Evolutionary conservation across 2,888 invertebrate species (phyloP), one percentile per base, ranked within the genome.

Genomic region (Drosophila mulleri): DNA sequence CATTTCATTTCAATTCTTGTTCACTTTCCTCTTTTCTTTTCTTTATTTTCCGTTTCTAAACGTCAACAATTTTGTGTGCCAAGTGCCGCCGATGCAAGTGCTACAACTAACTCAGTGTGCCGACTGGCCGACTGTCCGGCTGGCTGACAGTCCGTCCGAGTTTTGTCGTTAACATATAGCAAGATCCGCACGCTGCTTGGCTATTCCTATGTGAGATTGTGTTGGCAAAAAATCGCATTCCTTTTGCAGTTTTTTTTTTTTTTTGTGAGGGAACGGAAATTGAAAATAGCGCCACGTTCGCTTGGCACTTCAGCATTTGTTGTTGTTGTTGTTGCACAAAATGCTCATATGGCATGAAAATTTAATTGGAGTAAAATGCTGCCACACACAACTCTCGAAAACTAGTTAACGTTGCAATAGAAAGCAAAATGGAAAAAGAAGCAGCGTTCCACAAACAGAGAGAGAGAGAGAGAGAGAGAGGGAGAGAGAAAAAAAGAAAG

Each of bases 321-420:
- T 66, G 56, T 12, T 48, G 63, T 44, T 65, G 66, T 26, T 66
- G 57, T 12, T 45, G 57, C 71, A 73, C 72, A 78, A 80, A 83
- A 85, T 85, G 83, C 79, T 84, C 87, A 87, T 80, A 76, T 72
- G 82, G 85, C 85, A 85, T 85, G 85, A 82, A 85, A 85, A 85
- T 85, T 85, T 85, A 85, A 85, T 85, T 85, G 85, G 87, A 82
- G 85, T 81, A 82, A 85, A 87, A 82, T 78, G 82, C 81, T 80
- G 74, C 68, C 72, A 77, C 75, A 77, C 75, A 75, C 77, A 86
- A 75, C 83, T 81, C 81, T 86, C 79, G 73, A 83, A 83, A 83
- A 83, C 83, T 81, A 81, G 83, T 77, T 81, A 80, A 72, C 72
- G 80, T 74, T 70, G 72, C 67, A 71, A 71, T 69, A 80, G 59